Evolutionary conservation across 2,113 vertebrate species (phyloP).

Genomic region (Pantherophis guttatus): DNA sequence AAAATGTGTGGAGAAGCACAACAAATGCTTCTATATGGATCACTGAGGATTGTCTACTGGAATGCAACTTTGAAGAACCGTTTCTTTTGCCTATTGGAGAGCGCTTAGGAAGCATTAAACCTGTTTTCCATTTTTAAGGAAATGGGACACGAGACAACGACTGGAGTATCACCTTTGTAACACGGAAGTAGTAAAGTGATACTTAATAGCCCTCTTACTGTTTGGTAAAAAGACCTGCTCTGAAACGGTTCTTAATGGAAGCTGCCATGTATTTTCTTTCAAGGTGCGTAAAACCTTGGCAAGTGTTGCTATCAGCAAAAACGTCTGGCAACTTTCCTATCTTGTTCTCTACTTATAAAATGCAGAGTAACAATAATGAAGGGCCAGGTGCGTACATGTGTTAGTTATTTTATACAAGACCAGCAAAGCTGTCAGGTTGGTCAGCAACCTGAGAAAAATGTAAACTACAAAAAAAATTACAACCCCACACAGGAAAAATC

Average conservation of each 20-base stretch:
- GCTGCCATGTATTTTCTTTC: constrained; percentile 21
- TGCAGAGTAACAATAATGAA: constrained; percentile 59
- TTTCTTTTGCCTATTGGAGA: not conserved
- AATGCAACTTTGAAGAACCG: not conserved
- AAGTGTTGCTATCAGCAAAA: constrained; percentile 51
- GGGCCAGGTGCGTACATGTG: constrained; percentile 53
- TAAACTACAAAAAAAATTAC: constrained; percentile 60
- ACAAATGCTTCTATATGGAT: not conserved
- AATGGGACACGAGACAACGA: not conserved
- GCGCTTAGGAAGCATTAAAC: not conserved
- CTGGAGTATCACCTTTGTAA: not conserved
- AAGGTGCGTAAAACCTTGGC: constrained; percentile 19
- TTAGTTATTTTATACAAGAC: constrained; percentile 63
- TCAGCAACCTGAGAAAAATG: constrained; percentile 65
- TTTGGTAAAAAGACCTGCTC: constrained; percentile 21
- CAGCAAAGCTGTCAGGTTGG: constrained; percentile 64
- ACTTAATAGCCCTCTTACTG: not conserved
- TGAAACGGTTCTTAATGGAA: constrained; percentile 38
- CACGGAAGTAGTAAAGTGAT: constrained; percentile 1
- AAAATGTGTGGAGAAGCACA: not conserved
- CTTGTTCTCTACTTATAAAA: constrained; percentile 48
- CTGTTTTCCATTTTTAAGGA: not conserved
- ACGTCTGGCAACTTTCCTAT: constrained; percentile 31
- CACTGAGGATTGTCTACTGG: not conserved
- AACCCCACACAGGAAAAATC: constrained; percentile 56